Evolutionary conservation across 2,888 invertebrate genomes (phyloP).

Genomic region (Heliconius ethilla): DNA sequence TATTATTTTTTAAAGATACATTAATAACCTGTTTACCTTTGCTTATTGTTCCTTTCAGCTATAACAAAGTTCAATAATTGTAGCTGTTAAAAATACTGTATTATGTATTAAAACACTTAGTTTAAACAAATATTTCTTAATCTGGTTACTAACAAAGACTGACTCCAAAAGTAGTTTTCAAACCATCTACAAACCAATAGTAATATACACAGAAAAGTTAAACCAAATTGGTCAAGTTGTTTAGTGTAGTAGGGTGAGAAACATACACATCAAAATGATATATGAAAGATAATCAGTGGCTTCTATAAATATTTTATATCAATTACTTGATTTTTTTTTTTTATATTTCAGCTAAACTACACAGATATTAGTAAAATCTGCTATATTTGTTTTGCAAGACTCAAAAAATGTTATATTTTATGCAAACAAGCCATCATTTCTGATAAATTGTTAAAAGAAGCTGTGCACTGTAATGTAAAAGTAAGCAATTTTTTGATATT

Average conservation of each 20-base stretch:
- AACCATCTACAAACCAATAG: background rate
- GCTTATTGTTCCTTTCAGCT: background rate
- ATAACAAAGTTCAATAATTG: background rate
- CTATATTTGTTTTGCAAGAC: slow-evolving; percentile 53
- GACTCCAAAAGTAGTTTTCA: background rate
- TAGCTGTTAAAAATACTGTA: background rate
- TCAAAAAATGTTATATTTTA: slow-evolving; percentile 51
- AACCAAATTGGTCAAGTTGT: too few species aligned
- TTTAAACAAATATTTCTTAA: slow-evolving; percentile 1
- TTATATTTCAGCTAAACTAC: slow-evolving; percentile 47
- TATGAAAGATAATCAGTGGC: background rate
- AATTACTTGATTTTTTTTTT: slow-evolving; percentile 18
- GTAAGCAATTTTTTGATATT: slow-evolving; percentile 43
- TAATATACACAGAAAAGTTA: background rate
- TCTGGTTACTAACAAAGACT: too few species aligned
- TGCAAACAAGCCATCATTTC: slow-evolving; percentile 49
- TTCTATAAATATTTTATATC: background rate
- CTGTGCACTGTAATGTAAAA: slow-evolving; percentile 43
- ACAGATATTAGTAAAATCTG: slow-evolving; percentile 53
- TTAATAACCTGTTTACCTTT: background rate
- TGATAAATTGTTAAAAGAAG: slow-evolving; percentile 49
- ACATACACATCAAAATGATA: background rate
- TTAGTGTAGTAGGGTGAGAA: background rate
- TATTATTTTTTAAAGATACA: background rate
- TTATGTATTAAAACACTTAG: background rate